phyloP scores from a whole-genome alignment of 1,140 invertebrate genomes.

The Rhagoletis zephyria region DNA sequence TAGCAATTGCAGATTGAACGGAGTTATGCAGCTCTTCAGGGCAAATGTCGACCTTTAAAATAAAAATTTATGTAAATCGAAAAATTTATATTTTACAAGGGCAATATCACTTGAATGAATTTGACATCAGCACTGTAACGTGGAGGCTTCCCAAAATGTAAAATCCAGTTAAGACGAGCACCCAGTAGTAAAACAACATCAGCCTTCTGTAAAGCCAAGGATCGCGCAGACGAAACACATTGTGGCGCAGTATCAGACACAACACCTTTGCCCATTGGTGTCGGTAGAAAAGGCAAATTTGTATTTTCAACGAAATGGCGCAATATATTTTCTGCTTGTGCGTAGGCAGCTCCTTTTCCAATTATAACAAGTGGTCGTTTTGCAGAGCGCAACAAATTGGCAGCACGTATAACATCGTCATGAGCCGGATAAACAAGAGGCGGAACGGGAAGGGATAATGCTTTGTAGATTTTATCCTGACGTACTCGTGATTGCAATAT shows the following conservation, averaged over 20 bases:
- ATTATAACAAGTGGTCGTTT: conserved; percentile 89
- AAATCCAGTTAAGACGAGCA: conserved; percentile 95
- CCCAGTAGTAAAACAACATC: conserved; percentile 92
- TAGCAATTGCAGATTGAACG: conserved; percentile 80
- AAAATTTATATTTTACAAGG: too few species aligned
- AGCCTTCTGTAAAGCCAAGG: conserved; percentile 86
- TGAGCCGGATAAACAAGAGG: conserved; percentile 82
- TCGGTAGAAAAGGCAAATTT: conserved; percentile 90
- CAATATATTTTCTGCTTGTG: conserved; percentile 82
- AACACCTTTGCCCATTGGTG: conserved; percentile 97
- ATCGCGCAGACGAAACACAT: conserved; percentile 89
- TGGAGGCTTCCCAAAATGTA: conserved; percentile 94
- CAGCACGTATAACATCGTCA: conserved; percentile 79
- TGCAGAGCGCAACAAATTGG: conserved; percentile 80
- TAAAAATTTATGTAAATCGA: background rate
- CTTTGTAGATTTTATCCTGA: conserved; percentile 70
- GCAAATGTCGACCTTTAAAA: conserved; percentile 82
- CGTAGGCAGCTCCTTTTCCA: conserved; percentile 94
- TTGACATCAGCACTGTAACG: conserved; percentile 87
- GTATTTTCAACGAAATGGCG: conserved; percentile 81
- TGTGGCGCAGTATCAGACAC: conserved; percentile 85
- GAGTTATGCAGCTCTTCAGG: conserved; percentile 95
- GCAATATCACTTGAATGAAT: conserved; percentile 81
- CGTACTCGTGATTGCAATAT: conserved; percentile 77
- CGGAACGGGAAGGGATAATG: conserved; percentile 74